A percentile compares a stretch with the other conserved stretches of the same genome.
Conservation (phyloP, 2,888 invertebrate genomes). For the Gisinianus flammeolus region DNA sequence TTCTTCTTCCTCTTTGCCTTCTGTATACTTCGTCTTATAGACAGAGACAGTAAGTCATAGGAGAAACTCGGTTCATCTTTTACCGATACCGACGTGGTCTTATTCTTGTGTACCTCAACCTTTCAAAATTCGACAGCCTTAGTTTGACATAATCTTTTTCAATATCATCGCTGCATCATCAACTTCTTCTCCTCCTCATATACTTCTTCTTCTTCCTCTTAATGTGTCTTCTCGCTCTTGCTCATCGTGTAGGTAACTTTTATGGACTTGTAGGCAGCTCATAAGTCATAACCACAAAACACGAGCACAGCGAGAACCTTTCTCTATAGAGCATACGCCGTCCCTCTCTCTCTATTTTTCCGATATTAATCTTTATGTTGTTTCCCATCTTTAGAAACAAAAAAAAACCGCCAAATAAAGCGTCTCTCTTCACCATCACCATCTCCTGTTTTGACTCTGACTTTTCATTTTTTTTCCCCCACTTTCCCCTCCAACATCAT, state of each 20-base stretch:
- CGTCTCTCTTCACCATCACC: not conserved
- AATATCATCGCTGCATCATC: constrained; percentile 26
- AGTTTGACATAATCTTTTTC: constrained; percentile 42
- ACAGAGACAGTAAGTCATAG: too few species aligned
- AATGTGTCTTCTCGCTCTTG: too few species aligned
- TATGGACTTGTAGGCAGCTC: too few species aligned
- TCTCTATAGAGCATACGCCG: too few species aligned
- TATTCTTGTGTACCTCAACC: constrained; percentile 5
- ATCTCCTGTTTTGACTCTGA: not conserved
- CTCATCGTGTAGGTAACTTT: too few species aligned
- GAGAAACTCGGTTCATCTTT: constrained; percentile 16
- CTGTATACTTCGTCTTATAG: not conserved
- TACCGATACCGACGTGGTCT: not conserved
- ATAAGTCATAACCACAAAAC: too few species aligned
- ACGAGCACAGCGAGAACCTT: too few species aligned
- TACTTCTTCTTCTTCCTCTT: not conserved
- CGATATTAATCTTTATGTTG: constrained; percentile 4
- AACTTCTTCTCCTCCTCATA: not conserved
- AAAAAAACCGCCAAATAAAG: not conserved
- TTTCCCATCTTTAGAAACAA: not conserved
- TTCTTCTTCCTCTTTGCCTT: not conserved
- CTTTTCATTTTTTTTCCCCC: not conserved
- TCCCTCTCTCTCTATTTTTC: not conserved
- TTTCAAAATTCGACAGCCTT: constrained; percentile 30
- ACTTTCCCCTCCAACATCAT: not conserved